Percentiles rank a stretch among this genome's conserved stretches.
These are phyloP conservation scores for Botia almorhae DNA, from an alignment of 2,797 vertebrate genomes.

Conservation along the genomic window DNA sequence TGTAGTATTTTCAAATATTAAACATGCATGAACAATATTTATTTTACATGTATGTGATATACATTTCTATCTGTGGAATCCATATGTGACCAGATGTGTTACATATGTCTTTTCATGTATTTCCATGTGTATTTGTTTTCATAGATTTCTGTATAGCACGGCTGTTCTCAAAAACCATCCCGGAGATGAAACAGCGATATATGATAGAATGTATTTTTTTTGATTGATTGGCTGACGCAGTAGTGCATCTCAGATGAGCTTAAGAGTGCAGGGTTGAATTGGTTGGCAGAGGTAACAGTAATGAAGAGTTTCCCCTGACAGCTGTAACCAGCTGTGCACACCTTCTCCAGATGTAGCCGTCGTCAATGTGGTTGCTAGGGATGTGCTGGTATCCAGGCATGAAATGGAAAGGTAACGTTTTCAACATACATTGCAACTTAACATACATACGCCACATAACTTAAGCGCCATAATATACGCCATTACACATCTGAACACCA, in stretches of 20 bases:
- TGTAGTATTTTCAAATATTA: too few relatives aligned
- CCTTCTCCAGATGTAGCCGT: conserved; percentile 71
- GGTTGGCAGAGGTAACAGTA: conserved; percentile 68
- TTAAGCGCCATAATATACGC: too few relatives aligned
- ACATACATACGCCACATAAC: too few relatives aligned
- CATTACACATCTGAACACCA: not conserved
- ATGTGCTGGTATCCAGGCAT: conserved; percentile 75
- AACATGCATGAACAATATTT: not conserved
- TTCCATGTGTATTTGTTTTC: not conserved
- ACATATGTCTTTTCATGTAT: not conserved
- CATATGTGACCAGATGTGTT: not conserved
- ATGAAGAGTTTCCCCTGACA: conserved; percentile 78
- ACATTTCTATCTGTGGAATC: not conserved
- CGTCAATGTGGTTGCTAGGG: conserved; percentile 76
- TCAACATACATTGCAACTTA: conserved; percentile 66
- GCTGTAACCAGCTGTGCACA: conserved; percentile 69
- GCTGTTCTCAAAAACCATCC: not conserved
- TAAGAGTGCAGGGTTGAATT: conserved; percentile 64
- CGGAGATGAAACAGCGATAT: not conserved
- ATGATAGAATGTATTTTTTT: conserved; percentile 24
- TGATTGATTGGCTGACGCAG: conserved; percentile 31
- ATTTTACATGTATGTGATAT: not conserved
- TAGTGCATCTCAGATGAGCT: conserved; percentile 66
- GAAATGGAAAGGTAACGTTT: conserved; percentile 71
- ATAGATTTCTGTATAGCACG: not conserved